Evolutionary conservation across 2,888 invertebrate species (phyloP).

Genomic region (Drosophila borealis): DNA sequence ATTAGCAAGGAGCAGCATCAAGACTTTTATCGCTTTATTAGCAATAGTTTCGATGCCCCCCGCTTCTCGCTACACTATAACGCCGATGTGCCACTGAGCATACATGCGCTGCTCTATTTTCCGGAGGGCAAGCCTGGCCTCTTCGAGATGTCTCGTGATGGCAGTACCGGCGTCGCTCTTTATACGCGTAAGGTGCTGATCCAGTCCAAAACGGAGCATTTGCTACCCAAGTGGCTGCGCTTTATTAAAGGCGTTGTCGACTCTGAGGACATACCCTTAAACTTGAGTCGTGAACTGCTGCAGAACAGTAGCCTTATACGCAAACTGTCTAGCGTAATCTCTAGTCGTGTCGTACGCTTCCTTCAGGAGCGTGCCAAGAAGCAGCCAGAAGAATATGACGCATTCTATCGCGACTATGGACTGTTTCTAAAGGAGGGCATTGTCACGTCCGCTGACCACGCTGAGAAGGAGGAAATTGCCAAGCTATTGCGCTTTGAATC

Average conservation of each 20-base stretch:
- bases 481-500: constrained; percentile 97
- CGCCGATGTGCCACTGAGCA: constrained; percentile 92
- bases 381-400: constrained; percentile 91
- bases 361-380: constrained; percentile 94
- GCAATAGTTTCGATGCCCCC: constrained; percentile 94
- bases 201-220: constrained; percentile 94
- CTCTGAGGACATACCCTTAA: constrained; percentile 99
- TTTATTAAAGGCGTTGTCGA: constrained; percentile 99
- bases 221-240: constrained; percentile 97
- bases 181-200: constrained; percentile 97
- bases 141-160: constrained; percentile 95
- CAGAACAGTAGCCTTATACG: constrained; percentile 97
- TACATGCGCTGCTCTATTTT: constrained; percentile 95
- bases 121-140: constrained; percentile 97
- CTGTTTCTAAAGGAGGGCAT: constrained; percentile 98
- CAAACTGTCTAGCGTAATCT: constrained; percentile 93
- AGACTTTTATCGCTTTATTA: constrained; percentile 96
- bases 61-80: constrained; percentile 96
- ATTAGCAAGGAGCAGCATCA: constrained; percentile 94
- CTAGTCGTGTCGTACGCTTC: constrained; percentile 93
- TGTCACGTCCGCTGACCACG: constrained; percentile 91
- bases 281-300: constrained; percentile 96
- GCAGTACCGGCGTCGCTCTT: constrained; percentile 93
- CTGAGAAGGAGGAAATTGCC: constrained; percentile 95
- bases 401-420: constrained; percentile 96